phyloP scores from a whole-genome alignment of 2,888 invertebrate genomes.

The Himalopsyche japonica region DNA sequence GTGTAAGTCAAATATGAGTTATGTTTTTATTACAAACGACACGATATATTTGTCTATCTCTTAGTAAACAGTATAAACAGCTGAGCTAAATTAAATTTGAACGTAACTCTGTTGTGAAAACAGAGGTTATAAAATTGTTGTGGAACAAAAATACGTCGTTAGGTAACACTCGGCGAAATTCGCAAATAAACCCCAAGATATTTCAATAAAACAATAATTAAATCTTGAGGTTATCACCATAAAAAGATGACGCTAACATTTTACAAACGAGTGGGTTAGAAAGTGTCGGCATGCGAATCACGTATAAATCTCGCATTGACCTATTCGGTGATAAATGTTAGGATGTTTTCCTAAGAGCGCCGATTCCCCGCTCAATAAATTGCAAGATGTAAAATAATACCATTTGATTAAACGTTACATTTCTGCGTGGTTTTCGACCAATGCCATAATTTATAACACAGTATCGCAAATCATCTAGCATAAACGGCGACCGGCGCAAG shows the following conservation, averaged over 20 bases:
- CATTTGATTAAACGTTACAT: not conserved
- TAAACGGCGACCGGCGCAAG: not conserved
- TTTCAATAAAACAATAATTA: too few relatives aligned
- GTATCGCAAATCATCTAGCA: not conserved
- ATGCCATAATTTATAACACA: not conserved
- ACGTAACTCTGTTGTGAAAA: too few relatives aligned
- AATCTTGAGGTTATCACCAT: not conserved
- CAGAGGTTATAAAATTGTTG: too few relatives aligned
- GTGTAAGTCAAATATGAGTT: too few relatives aligned
- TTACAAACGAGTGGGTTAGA: not conserved
- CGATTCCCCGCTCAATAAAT: not conserved
- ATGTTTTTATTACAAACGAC: too few relatives aligned
- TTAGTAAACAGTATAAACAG: too few relatives aligned
- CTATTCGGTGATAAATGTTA: not conserved
- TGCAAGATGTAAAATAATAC: not conserved
- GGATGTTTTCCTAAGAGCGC: not conserved
- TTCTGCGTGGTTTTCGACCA: not conserved
- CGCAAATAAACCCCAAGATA: too few relatives aligned
- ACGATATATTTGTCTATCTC: too few relatives aligned
- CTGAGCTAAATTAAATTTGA: too few relatives aligned
- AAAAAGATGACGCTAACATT: not conserved
- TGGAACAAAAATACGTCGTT: too few relatives aligned
- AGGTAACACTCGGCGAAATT: too few relatives aligned
- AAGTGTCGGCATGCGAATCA: not conserved
- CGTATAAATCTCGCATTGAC: not conserved